phyloP scores from a whole-genome alignment of 2,797 vertebrate species.

The Mionectes olivaceus region DNA sequence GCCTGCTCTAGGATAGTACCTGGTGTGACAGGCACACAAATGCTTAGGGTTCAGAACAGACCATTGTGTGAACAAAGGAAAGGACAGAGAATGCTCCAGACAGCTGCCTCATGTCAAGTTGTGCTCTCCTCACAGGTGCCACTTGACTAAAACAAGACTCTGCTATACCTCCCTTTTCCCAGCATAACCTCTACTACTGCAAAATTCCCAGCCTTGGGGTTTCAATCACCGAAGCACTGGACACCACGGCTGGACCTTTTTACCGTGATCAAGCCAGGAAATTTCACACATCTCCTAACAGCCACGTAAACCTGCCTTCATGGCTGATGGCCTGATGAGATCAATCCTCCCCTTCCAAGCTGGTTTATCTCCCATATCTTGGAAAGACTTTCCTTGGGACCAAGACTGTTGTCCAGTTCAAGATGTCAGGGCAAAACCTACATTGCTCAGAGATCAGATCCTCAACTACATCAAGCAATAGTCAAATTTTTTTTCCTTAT shows the following conservation, averaged over 20 bases:
- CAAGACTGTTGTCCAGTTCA: background rate
- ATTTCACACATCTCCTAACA: background rate
- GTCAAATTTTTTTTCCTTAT: background rate
- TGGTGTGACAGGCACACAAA: background rate
- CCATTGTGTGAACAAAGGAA: background rate
- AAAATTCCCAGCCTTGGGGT: background rate
- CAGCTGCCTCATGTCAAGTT: background rate
- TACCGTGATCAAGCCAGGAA: background rate
- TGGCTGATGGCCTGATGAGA: background rate
- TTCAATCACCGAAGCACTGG: background rate
- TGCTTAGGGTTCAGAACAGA: background rate
- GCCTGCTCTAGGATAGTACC: fast-evolving
- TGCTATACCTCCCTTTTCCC: background rate
- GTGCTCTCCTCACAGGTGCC: background rate
- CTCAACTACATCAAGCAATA: background rate
- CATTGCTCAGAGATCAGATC: background rate
- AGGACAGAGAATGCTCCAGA: background rate
- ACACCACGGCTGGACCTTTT: background rate
- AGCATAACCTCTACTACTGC: background rate
- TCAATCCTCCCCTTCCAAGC: background rate
- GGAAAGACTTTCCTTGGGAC: background rate
- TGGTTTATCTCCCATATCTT: background rate
- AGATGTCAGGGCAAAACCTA: background rate
- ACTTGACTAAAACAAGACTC: background rate
- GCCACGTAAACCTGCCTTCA: background rate